A percentile compares a stretch with the other conserved stretches of the same genome.
phyloP scores from a whole-genome alignment of 2,797 vertebrate species.

The Sebastes itinus region DNA sequence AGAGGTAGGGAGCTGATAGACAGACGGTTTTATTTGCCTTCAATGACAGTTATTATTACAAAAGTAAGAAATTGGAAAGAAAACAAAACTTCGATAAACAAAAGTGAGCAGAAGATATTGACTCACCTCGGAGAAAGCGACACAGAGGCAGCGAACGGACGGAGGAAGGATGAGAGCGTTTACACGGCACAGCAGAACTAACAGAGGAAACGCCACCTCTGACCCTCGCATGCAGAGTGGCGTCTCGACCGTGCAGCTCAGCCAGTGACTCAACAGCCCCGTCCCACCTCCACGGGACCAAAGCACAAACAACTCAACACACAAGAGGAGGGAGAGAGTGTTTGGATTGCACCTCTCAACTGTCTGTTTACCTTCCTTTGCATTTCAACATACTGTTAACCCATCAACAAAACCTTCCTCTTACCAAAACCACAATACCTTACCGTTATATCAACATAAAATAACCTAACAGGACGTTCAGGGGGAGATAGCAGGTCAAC shows the following conservation, averaged over 20 bases:
- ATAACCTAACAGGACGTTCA: not conserved
- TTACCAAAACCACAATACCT: not conserved
- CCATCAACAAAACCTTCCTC: not conserved
- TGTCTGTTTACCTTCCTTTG: slow-evolving; percentile 12
- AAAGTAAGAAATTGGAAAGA: not conserved
- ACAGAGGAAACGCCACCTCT: slow-evolving; percentile 50
- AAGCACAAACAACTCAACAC: not conserved
- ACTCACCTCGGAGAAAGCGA: slow-evolving; percentile 51
- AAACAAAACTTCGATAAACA: not conserved
- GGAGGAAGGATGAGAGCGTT: slow-evolving; percentile 35
- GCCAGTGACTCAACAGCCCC: slow-evolving; percentile 29
- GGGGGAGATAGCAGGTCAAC: too few relatives aligned
- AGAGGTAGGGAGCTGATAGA: too few relatives aligned
- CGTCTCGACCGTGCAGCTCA: not conserved
- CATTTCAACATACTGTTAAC: not conserved
- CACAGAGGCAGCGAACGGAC: not conserved
- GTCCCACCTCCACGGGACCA: slow-evolving; percentile 26
- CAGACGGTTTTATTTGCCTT: not conserved
- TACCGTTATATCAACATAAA: not conserved
- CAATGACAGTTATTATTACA: not conserved
- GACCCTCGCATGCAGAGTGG: slow-evolving; percentile 26
- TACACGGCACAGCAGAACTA: not conserved
- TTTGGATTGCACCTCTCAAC: slow-evolving; percentile 5
- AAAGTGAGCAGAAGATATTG: not conserved
- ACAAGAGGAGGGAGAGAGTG: slow-evolving; percentile 36